Conservation (phyloP, 2,888 invertebrate species). For the Brenthis hecate region DNA sequence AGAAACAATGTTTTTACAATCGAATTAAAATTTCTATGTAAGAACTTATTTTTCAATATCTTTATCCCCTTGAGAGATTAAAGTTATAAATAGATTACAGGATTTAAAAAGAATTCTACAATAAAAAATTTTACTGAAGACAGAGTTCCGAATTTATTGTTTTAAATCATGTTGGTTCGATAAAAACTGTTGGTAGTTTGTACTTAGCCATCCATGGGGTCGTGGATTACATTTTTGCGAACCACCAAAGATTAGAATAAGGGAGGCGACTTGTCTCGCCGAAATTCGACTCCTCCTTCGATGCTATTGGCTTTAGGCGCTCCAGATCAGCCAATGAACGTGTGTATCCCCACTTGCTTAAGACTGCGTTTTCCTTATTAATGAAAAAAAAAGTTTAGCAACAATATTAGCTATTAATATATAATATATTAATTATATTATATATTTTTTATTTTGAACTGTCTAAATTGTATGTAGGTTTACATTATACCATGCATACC, state of each 20-base stretch:
- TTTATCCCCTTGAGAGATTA: no score
- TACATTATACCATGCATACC: not conserved
- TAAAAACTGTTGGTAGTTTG: not conserved
- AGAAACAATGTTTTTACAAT: no score
- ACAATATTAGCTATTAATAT: not conserved
- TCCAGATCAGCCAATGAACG: conserved; percentile 69
- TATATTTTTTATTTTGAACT: not conserved
- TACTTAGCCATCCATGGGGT: not conserved
- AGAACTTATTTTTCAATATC: no score
- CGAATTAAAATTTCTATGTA: no score
- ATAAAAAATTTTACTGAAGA: not conserved
- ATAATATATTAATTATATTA: not conserved
- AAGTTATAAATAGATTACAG: no score
- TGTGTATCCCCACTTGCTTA: conserved; percentile 67
- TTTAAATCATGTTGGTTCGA: not conserved
- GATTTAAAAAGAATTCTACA: not conserved
- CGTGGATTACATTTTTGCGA: conserved; percentile 23
- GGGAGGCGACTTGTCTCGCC: conserved; percentile 61
- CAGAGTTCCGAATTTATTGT: not conserved
- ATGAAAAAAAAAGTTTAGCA: conserved; percentile 45
- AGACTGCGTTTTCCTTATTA: conserved; percentile 63
- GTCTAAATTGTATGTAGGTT: not conserved
- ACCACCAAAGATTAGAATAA: conserved; percentile 46
- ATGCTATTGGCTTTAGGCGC: conserved; percentile 71
- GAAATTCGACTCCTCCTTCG: conserved; percentile 76